A percentile compares a stretch with the other conserved stretches of the same genome.
Evolutionary conservation across 2,797 vertebrate genomes (phyloP).

Genomic region (Pseudochirops corinnae): DNA sequence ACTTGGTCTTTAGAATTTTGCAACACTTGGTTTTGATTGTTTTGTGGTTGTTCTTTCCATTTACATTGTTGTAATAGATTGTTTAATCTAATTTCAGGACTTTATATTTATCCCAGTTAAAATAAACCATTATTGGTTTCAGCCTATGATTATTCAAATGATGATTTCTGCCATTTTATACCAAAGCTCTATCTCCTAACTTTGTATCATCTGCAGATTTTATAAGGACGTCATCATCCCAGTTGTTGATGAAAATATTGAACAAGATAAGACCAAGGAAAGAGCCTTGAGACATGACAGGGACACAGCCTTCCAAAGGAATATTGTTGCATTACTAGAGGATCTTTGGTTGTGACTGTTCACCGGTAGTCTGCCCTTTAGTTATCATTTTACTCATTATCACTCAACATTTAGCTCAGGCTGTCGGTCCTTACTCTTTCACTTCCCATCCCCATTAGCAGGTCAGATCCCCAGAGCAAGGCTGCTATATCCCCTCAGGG

Average conservation of each 20-base stretch:
- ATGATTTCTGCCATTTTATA: background rate
- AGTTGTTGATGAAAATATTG: background rate
- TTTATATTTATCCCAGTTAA: background rate
- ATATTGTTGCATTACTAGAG: background rate
- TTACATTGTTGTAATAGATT: background rate
- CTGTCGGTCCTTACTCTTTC: background rate
- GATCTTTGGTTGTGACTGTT: background rate
- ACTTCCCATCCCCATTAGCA: background rate
- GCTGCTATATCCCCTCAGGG: background rate
- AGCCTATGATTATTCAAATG: background rate
- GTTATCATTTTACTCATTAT: background rate
- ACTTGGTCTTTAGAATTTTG: background rate
- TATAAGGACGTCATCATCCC: background rate
- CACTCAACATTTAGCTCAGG: too few species aligned
- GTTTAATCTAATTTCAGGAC: background rate
- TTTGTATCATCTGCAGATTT: background rate
- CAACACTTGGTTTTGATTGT: background rate
- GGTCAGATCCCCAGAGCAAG: background rate
- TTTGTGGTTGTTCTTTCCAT: background rate
- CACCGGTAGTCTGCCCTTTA: background rate
- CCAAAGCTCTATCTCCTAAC: background rate
- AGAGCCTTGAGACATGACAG: background rate
- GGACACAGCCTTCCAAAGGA: background rate
- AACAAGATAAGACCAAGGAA: background rate
- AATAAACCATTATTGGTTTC: background rate